These are phyloP conservation scores for Prionace glauca DNA, from an alignment of 2,797 vertebrate genomes.

Conservation along the genomic window DNA sequence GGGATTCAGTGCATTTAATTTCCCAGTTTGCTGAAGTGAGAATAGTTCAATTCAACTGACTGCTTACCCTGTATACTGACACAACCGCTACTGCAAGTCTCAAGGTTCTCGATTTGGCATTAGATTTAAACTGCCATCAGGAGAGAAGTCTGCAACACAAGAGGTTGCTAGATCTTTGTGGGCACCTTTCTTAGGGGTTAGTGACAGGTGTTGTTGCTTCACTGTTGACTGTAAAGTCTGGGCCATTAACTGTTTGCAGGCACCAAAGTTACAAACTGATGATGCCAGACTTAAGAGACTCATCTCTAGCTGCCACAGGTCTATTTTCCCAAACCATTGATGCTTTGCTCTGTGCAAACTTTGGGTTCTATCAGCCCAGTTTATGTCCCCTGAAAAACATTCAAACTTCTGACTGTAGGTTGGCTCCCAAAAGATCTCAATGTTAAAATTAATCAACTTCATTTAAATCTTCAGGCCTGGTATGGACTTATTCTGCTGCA, in stretches of 20 bases:
- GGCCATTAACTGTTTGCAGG: background rate
- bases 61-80: background rate
- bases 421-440: background rate
- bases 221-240: background rate
- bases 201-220: background rate
- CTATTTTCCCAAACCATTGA: background rate
- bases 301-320: background rate
- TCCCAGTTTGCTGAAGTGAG: background rate
- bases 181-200: background rate
- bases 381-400: background rate
- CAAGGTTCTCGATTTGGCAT: background rate
- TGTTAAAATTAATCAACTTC: background rate
- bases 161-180: background rate
- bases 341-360: background rate
- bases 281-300: background rate
- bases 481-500: background rate
- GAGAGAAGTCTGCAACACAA: background rate
- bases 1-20: background rate
- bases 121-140: background rate
- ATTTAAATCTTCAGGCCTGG: background rate
- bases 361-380: background rate
- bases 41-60: background rate
- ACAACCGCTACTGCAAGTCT: background rate
- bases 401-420: background rate
- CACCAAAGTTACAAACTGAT: background rate